A percentile compares a stretch with the other conserved stretches of the same genome.
Conservation (phyloP, 1,140 invertebrate genomes). For the Acromyrmex charruanus region DNA sequence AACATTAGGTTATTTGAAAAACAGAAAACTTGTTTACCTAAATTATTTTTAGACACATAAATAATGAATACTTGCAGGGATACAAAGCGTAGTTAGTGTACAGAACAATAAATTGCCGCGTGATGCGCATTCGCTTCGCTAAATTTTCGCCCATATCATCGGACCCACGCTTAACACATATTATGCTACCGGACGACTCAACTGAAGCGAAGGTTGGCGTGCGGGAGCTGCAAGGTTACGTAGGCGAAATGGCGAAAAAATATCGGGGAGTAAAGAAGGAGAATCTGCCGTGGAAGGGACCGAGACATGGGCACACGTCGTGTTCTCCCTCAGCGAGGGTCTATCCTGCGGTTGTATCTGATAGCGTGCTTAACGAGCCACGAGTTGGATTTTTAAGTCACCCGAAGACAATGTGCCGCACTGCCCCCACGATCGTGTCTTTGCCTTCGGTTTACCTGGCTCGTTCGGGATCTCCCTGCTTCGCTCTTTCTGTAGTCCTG, state of each 20-base stretch:
- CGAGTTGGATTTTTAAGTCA: conserved; percentile 86
- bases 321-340: conserved; percentile 69
- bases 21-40: background rate
- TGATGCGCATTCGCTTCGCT: conserved; percentile 58
- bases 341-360: conserved; percentile 81
- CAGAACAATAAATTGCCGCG: conserved; percentile 45
- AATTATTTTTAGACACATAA: background rate
- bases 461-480: conserved; percentile 61
- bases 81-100: background rate
- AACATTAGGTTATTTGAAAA: background rate
- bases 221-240: conserved; percentile 73
- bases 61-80: background rate
- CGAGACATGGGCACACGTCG: conserved; percentile 47
- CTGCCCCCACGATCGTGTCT: conserved; percentile 78
- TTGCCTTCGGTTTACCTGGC: conserved; percentile 74
- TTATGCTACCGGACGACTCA: conserved; percentile 66
- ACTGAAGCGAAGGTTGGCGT: conserved; percentile 45
- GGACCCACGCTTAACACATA: conserved; percentile 47
- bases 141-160: conserved; percentile 45
- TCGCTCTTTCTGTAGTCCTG: conserved; percentile 45
- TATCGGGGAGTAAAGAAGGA: conserved; percentile 51
- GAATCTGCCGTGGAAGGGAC: conserved; percentile 50
- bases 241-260: conserved; percentile 51
- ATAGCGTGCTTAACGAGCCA: conserved; percentile 85
- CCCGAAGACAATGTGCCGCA: conserved; percentile 83